Percentiles rank a stretch among this genome's conserved stretches.
phyloP scores from a whole-genome alignment of 1,140 invertebrate genomes.

The Solenopsis fugax region DNA sequence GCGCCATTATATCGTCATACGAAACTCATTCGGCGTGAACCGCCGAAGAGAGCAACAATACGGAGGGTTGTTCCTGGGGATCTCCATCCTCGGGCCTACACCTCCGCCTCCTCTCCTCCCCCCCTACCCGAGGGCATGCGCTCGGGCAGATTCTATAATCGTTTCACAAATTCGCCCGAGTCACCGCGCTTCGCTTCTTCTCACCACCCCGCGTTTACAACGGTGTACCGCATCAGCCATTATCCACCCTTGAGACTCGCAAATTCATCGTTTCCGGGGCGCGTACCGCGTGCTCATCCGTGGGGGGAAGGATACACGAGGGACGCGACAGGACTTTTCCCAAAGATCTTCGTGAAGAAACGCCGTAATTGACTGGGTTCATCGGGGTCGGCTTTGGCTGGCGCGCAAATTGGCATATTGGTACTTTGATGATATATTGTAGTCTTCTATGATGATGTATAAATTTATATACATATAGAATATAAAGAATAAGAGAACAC shows the following conservation, averaged over 20 bases:
- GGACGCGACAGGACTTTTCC: conserved; percentile 10
- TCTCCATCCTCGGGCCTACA: neutral
- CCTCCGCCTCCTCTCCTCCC: neutral
- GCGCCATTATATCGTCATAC: conserved; percentile 49
- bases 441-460: neutral
- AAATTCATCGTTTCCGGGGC: conserved; percentile 63
- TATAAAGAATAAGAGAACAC: neutral
- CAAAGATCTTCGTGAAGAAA: conserved; percentile 58
- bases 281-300: conserved; percentile 31
- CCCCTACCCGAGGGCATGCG: neutral
- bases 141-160: conserved; percentile 67
- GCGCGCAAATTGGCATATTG: conserved; percentile 13
- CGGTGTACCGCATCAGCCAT: conserved; percentile 46
- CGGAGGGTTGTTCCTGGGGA: conserved; percentile 43
- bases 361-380: conserved; percentile 78
- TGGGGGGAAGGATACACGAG: conserved; percentile 29
- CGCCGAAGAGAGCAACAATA: conserved; percentile 53
- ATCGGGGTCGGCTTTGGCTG: conserved; percentile 74
- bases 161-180: conserved; percentile 74
- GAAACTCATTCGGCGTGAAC: conserved; percentile 59
- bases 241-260: conserved; percentile 58
- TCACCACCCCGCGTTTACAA: conserved; percentile 47
- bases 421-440: neutral
- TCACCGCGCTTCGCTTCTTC: conserved; percentile 48
- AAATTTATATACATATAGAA: neutral